These are phyloP conservation scores for Dasyurus viverrinus DNA, from an alignment of 2,113 vertebrate genomes.

Conservation along the genomic window DNA sequence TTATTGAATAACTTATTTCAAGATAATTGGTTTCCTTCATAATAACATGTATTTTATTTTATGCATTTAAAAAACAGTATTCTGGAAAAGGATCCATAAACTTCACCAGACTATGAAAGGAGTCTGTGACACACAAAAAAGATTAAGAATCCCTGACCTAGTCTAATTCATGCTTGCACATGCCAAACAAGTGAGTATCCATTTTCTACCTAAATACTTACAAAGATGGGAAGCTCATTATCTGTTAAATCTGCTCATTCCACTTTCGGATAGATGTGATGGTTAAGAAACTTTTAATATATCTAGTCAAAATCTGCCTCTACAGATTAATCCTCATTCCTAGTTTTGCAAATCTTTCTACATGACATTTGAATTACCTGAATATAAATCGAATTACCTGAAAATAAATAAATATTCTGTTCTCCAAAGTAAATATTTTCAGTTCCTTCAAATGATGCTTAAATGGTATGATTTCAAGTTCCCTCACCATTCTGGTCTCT, in stretches of 20 bases:
- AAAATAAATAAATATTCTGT: neutral
- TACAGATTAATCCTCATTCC: neutral
- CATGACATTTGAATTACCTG: neutral
- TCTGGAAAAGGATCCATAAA: neutral
- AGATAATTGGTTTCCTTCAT: neutral
- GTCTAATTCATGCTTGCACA: neutral
- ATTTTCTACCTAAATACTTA: neutral
- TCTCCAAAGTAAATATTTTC: neutral
- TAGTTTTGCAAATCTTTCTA: neutral
- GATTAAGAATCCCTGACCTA: neutral
- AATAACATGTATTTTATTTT: neutral
- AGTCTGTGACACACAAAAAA: neutral
- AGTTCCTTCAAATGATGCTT: neutral
- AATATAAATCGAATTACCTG: neutral
- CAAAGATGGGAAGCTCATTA: neutral
- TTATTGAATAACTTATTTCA: too few relatives aligned
- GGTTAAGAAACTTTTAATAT: neutral
- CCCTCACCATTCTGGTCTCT: neutral
- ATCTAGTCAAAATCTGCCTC: neutral
- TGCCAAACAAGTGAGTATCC: neutral
- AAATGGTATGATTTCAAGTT: neutral
- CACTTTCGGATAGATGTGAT: too few relatives aligned
- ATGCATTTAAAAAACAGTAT: neutral
- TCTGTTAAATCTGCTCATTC: neutral
- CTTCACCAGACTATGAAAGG: too few relatives aligned